A percentile compares a stretch with the other conserved stretches of the same genome.
These are phyloP conservation scores for Epistrophe eligans DNA, from an alignment of 2,888 invertebrate genomes.

Conservation along the genomic window DNA sequence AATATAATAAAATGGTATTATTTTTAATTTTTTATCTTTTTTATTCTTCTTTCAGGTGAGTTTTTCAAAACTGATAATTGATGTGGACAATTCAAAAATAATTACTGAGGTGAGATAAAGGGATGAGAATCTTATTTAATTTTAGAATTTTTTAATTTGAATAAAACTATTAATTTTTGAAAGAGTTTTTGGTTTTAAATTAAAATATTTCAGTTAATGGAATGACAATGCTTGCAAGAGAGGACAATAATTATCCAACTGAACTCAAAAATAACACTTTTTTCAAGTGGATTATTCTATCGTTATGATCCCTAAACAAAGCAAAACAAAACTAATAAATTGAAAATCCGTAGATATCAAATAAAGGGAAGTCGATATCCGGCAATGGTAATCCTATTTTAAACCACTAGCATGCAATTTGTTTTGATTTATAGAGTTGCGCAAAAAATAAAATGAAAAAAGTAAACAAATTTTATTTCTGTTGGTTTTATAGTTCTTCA, in stretches of 20 bases:
- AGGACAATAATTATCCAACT: too few species aligned
- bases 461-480: too few species aligned
- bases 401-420: conserved; percentile 12
- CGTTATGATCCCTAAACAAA: neutral
- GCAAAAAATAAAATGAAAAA: neutral
- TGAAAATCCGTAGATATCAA: neutral
- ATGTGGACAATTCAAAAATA: neutral
- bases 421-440: conserved; percentile 4
- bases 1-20: neutral
- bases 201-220: too few species aligned
- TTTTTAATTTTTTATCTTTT: neutral
- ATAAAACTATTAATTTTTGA: too few species aligned
- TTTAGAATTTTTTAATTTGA: too few species aligned
- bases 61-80: neutral
- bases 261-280: neutral
- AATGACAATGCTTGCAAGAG: too few species aligned
- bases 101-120: neutral
- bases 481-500: too few species aligned
- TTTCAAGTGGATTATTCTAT: neutral
- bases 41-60: conserved; percentile 9
- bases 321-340: conserved; percentile 2
- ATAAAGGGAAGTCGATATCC: neutral
- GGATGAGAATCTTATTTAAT: too few species aligned
- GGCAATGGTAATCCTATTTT: neutral
- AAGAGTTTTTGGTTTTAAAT: too few species aligned